A percentile compares a stretch with the other conserved stretches of the same genome.
phyloP scores from a whole-genome alignment of 2,113 vertebrate genomes.

The Chinchilla lanigera region DNA sequence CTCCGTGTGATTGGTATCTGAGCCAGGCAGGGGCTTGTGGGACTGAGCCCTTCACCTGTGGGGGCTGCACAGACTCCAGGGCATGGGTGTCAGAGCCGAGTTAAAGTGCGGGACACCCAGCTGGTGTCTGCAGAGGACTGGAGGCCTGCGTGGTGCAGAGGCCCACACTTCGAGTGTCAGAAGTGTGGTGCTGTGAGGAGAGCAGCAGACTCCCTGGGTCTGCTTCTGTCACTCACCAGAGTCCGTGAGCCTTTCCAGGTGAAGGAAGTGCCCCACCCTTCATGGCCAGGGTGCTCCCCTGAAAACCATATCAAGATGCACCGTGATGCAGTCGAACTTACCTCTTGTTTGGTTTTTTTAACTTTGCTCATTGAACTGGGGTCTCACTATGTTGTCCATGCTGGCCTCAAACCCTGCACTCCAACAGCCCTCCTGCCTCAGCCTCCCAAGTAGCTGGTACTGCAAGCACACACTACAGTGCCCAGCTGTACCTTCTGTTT shows the following conservation, averaged over 20 bases:
- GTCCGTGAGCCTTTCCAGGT: rapidly evolving
- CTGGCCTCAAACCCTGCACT: not conserved
- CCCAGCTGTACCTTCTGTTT: not conserved
- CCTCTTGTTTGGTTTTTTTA: not conserved
- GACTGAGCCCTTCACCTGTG: not conserved
- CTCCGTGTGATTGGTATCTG: no score
- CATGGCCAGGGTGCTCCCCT: not conserved
- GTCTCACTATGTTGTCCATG: not conserved
- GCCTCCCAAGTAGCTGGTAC: not conserved
- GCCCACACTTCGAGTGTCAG: not conserved
- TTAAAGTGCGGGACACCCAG: not conserved
- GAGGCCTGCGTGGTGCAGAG: not conserved
- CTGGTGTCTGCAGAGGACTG: not conserved
- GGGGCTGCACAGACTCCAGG: not conserved
- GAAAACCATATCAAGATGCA: rapidly evolving
- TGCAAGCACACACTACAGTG: not conserved
- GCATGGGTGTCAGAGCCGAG: not conserved
- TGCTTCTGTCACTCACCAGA: no score
- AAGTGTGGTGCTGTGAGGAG: not conserved
- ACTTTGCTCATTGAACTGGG: not conserved
- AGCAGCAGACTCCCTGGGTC: not conserved
- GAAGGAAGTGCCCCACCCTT: not conserved
- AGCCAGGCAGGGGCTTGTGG: not conserved
- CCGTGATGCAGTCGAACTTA: not conserved
- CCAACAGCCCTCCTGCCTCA: not conserved